phyloP scores from a whole-genome alignment of 1,140 invertebrate species.

The Drosophila saltans region DNA sequence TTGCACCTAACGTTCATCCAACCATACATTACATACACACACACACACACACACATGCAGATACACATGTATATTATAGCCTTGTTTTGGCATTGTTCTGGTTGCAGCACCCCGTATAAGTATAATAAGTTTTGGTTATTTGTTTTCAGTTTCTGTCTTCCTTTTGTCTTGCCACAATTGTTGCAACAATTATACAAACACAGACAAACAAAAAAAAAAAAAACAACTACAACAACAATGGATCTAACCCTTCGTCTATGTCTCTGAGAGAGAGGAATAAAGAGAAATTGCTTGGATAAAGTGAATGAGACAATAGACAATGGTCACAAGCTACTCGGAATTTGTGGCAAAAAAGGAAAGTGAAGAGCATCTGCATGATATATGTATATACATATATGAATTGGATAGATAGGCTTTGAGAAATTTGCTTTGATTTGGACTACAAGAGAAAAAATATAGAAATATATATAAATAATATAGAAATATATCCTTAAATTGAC shows the following conservation, averaged over 20 bases:
- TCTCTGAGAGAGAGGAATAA: too few relatives aligned
- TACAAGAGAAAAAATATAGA: too few relatives aligned
- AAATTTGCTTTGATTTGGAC: too few relatives aligned
- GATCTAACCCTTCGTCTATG: background rate
- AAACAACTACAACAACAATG: constrained; percentile 46
- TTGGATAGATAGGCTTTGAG: background rate
- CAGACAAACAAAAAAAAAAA: constrained; percentile 59
- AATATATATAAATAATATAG: too few relatives aligned
- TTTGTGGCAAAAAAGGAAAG: background rate
- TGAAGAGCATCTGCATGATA: background rate
- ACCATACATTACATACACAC: background rate
- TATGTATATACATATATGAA: background rate
- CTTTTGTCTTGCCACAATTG: constrained; percentile 63
- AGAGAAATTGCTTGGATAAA: constrained; percentile 14
- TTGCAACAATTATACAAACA: constrained; percentile 78
- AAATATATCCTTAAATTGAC: too few relatives aligned
- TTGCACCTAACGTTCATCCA: background rate
- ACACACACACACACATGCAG: too few relatives aligned
- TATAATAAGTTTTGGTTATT: constrained; percentile 59
- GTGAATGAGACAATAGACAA: constrained; percentile 10
- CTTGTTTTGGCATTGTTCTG: constrained; percentile 8
- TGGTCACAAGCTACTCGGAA: constrained; percentile 7
- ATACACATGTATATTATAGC: background rate
- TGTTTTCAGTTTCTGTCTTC: constrained; percentile 32
- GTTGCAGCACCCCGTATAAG: background rate